Conservation (phyloP, 2,113 vertebrate species). For the Furnarius figulus region DNA sequence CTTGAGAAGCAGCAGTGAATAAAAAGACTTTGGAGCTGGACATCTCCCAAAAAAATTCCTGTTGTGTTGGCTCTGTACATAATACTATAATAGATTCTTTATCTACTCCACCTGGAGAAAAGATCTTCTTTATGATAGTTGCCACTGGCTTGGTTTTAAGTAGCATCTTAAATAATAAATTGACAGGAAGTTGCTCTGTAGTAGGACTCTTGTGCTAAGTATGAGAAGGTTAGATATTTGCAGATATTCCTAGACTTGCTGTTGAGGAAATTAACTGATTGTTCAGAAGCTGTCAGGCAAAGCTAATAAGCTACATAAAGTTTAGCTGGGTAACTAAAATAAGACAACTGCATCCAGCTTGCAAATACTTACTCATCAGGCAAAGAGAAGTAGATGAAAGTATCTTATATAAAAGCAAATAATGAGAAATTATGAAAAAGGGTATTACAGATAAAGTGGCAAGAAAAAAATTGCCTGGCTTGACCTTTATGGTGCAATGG, state of each 20-base stretch:
- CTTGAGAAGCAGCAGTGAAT: background rate
- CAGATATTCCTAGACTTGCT: background rate
- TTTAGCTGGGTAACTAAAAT: background rate
- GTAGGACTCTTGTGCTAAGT: background rate
- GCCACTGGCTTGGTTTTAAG: background rate
- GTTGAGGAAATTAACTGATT: background rate
- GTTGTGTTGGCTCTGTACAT: background rate
- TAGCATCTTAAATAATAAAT: background rate
- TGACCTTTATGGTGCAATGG: background rate
- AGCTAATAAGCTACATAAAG: background rate
- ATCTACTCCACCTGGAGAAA: background rate
- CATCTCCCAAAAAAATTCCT: background rate
- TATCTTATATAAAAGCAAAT: background rate
- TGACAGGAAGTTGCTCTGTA: background rate
- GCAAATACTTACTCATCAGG: background rate
- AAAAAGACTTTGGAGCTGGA: background rate
- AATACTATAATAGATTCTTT: background rate
- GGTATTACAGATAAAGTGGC: background rate
- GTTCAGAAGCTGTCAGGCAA: background rate
- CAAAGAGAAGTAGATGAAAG: background rate
- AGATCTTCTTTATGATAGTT: background rate
- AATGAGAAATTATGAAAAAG: background rate
- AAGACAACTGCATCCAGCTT: background rate
- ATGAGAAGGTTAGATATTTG: background rate
- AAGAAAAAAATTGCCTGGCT: background rate